Evolutionary conservation across 2,797 vertebrate genomes (phyloP), one percentile per base, ranked within the genome.

Genomic region (Eurystomus glaucurus): DNA sequence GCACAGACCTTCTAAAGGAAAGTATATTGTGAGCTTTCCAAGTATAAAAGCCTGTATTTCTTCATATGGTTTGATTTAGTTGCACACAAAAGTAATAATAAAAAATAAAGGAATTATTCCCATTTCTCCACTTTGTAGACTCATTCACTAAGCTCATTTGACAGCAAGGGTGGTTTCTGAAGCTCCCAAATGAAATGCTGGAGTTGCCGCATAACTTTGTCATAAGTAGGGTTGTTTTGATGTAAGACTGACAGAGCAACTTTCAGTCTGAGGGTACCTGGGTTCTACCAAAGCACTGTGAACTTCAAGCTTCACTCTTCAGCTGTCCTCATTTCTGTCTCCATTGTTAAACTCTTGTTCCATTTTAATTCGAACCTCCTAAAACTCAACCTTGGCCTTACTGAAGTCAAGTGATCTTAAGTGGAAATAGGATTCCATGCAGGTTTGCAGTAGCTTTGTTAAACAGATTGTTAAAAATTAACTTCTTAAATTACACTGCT

Each of bases 1-100:
- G 51, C 33, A 4, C 10, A 4, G n/a, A 62, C 23, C 43, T 46
- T 3, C 6, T 3, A 3, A 37, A n/a, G 39, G 41, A n/a, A 72
- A 74, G 60, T 1, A 7, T 2, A 11, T 4, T 3, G n/a, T 2
- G 22, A 69, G 43, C n/a, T 65, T 61, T 70, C 29, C 28, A 5
- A 1, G 11, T 6, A 9, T 1, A 29, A 45, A 54, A 69, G 22
- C 10, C 52, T 39, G 0, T 17, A 5, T 9, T 37, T 71, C 69
- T 68, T 79, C 12, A 2, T 0, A 2, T 0, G 17, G 54, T 51
- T 93, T 61, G 28, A 26, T 55, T 80, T 5, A 22, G 18, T 14
- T 33, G 45, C 48, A 62, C 25, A 35, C 10, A 11, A 21, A 35
- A 23, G 17, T 18, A 29, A 4, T 19, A 5, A 37, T 16, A 37